Evolutionary conservation across 2,888 invertebrate species (phyloP), one percentile per base, ranked within the genome.

Genomic region (Melanchra persicariae): DNA sequence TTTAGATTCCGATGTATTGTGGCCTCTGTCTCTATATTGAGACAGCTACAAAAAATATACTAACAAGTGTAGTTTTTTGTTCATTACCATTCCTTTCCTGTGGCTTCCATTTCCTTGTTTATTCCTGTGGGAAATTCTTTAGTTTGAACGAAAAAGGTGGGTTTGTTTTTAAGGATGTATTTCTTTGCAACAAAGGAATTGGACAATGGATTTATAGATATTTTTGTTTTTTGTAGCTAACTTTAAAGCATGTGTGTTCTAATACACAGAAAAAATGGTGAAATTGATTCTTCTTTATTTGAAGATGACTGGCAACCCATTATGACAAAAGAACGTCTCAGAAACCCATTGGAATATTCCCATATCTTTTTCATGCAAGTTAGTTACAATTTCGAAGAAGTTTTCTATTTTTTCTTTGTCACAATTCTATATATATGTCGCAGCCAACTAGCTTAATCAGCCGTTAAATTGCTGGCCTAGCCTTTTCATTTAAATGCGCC

Each of bases 61-160:
- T 34, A 63, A 61, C 57, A 52, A 51, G 26, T 52, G 43, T 49
- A 37, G 66, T 70, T 70, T 81, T 76, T 65, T 51, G 45, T 60
- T 63, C 34, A 62, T 79, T 67, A 24, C 43, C 51, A 49, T 63
- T 66, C 34, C 1, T 62, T 78, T 62, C n/a, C 12, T n/a, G 55
- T 57, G 26, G 37, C 10, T 55, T 52, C 72, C 37, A 30, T 82
- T 66, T 66, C 62, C 74, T 73, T 57, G 43, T 69, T 49, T 24
- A 30, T 58, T 65, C 78, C 65, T n/a, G 15, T 12, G 83, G 79
- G 79, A 82, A 79, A 82, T 82, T 63, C 30, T 59, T 61, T 40
- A 64, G 57, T 82, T 70, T n/a, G 40, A 26, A 34, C 45, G 59
- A 49, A 64, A 75, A 65, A 37, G 17, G 17, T 26, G 6, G 10